Evolutionary conservation across 2,113 vertebrate species (phyloP).

Genomic region (Euleptes europaea): DNA sequence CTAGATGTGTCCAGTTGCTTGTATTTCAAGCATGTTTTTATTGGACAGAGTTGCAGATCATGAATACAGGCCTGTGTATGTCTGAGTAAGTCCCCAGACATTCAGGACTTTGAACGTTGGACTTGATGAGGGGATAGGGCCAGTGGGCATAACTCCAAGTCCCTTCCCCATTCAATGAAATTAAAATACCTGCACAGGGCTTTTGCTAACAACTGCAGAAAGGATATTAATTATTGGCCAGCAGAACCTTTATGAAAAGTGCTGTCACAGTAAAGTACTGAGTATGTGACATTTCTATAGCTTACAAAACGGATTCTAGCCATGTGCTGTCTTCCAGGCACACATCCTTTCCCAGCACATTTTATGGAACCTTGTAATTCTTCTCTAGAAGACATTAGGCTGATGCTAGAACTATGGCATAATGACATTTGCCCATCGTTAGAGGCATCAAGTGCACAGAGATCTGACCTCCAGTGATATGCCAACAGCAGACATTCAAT

Average conservation of each 20-base stretch:
- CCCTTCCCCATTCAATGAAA: neutral
- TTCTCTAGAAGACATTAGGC: slow-evolving; percentile 52
- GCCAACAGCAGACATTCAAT: slow-evolving; percentile 77
- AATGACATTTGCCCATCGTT: slow-evolving; percentile 77
- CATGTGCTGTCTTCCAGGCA: slow-evolving; percentile 31
- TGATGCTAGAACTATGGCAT: slow-evolving; percentile 46
- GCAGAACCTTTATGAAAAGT: slow-evolving; percentile 50
- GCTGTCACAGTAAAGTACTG: slow-evolving; percentile 28
- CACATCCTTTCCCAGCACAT: slow-evolving; percentile 53
- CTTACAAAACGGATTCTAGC: slow-evolving; percentile 55
- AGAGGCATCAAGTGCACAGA: slow-evolving; percentile 71
- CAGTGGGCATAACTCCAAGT: neutral
- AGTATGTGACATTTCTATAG: slow-evolving; percentile 59
- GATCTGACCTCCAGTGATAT: slow-evolving; percentile 77
- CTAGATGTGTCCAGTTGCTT: no score
- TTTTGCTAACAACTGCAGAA: neutral
- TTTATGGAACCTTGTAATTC: slow-evolving; percentile 70
- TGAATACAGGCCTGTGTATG: no score
- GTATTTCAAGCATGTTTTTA: no score
- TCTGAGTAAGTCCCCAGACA: no score
- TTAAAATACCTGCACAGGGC: neutral
- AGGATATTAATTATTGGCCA: slow-evolving; percentile 7
- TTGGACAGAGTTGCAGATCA: no score
- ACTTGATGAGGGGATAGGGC: no score
- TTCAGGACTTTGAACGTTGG: no score